Evolutionary conservation across 2,797 vertebrate genomes (phyloP).

Genomic region (Crax fasciolata): DNA sequence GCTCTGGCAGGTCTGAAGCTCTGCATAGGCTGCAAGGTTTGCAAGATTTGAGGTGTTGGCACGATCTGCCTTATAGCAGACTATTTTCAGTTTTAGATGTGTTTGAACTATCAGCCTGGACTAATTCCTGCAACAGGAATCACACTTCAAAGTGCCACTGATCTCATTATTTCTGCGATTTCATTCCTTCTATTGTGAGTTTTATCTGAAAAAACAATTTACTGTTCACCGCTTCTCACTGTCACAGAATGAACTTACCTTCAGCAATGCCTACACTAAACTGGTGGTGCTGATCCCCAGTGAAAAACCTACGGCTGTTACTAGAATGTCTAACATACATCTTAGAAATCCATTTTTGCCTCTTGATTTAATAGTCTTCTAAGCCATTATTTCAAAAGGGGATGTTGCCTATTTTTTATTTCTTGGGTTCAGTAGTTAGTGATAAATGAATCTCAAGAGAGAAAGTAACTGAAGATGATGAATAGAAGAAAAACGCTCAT

Average conservation of each 20-base stretch:
- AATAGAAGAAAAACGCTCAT: slow-evolving; percentile 61
- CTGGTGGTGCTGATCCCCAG: background rate
- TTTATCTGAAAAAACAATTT: background rate
- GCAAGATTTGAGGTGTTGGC: background rate
- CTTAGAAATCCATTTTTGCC: slow-evolving; percentile 53
- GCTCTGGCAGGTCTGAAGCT: background rate
- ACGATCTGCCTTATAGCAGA: background rate
- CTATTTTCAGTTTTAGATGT: background rate
- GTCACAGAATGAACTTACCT: slow-evolving; percentile 19
- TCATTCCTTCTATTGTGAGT: background rate
- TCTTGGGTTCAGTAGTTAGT: slow-evolving; percentile 71
- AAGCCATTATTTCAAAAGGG: slow-evolving; percentile 74
- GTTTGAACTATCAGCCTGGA: background rate
- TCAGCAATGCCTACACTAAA: slow-evolving; percentile 16
- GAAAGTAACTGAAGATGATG: slow-evolving; percentile 68
- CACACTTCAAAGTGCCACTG: background rate
- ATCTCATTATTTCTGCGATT: background rate
- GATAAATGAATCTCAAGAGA: slow-evolving; percentile 78
- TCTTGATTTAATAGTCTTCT: slow-evolving; percentile 76
- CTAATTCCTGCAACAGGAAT: background rate
- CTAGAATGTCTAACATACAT: slow-evolving; percentile 27
- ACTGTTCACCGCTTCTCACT: background rate
- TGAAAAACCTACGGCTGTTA: slow-evolving; percentile 33
- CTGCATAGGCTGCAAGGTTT: fast-evolving
- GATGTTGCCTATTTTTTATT: slow-evolving; percentile 75